These are phyloP conservation scores for Cyclura pinguis DNA, from an alignment of 2,797 vertebrate genomes.

Conservation along the genomic window DNA sequence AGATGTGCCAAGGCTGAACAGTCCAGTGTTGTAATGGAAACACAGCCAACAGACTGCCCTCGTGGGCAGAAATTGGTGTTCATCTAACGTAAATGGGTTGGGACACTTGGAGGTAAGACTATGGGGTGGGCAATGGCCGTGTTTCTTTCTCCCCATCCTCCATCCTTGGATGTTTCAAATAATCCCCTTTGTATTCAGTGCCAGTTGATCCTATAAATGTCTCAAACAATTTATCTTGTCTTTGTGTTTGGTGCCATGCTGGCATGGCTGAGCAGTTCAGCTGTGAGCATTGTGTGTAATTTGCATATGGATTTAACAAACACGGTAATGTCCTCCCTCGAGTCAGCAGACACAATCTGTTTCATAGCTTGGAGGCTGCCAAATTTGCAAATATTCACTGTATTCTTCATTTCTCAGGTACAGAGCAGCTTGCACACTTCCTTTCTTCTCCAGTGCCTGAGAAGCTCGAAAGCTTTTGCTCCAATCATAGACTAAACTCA, in stretches of 20 bases:
- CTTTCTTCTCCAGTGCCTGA: neutral
- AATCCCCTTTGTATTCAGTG: too few species aligned
- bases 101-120: conserved; percentile 52
- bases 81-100: conserved; percentile 45
- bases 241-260: neutral
- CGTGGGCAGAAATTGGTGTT: conserved; percentile 60
- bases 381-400: neutral
- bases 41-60: conserved; percentile 67
- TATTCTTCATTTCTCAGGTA: neutral
- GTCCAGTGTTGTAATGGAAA: conserved; percentile 64
- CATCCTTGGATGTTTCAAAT: conserved; percentile 51
- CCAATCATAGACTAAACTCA: neutral
- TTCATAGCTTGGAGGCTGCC: neutral
- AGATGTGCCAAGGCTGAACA: conserved; percentile 65
- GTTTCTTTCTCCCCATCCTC: neutral
- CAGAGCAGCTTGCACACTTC: neutral
- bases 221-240: neutral
- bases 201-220: too few species aligned
- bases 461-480: neutral
- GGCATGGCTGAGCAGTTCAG: neutral
- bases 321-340: neutral
- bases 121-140: conserved; percentile 52
- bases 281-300: neutral
- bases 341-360: neutral
- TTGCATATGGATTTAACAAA: neutral